Base-by-base conservation (phyloP, 30 jellyfish, hydroid and myxozoan genomes). In the Sanderia malayensis region DNA sequence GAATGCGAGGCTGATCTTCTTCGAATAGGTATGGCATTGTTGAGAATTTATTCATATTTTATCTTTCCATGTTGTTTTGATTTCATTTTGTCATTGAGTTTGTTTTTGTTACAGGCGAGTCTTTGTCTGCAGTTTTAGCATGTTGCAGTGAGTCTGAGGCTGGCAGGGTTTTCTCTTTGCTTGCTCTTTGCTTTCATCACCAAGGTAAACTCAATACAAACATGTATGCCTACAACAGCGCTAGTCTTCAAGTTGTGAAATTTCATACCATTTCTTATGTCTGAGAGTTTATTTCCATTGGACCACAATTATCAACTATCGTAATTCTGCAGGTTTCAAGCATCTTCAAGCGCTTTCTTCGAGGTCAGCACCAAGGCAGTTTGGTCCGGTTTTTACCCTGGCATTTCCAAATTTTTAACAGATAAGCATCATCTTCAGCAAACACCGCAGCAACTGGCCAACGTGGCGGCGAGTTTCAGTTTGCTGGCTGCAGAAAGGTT, bases 301-400 rank as follows among this genome's bases (percentile, higher is more conserved):
- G n/a, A n/a, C n/a, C n/a, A n/a, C n/a, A n/a, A n/a, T n/a, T n/a
- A n/a, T n/a, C n/a, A n/a, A n/a, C n/a, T n/a, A n/a, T n/a, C n/a
- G n/a, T n/a, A n/a, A n/a, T n/a, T n/a, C n/a, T 37, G 52, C 52
- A 49, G 64, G 18, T 24, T 49, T 9, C 64, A 49, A 24, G 18
- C 64, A 3, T 4, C 64, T 4, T 9, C 64, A 2, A 49, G 64
- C 18, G 18, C 64, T 4, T 4, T 24, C 27, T 49, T 49, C 18
- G 25, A 15, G 27, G 24, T 49, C 7, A 19, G 27, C 18, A 3
- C 64, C 24, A 49, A 8, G 24, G 64, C 64, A 6, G 65, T 63
- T 33, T 76, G 87, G 87, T 76, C 87, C 46, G 79, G 64, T 4
- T 62, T 76, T 44, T 76, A 76, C 67, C 77, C 80, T 24, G 46